Evolutionary conservation across 2,888 invertebrate species (phyloP), one percentile per base, ranked within the genome.

Genomic region (Agriopis marginaria): DNA sequence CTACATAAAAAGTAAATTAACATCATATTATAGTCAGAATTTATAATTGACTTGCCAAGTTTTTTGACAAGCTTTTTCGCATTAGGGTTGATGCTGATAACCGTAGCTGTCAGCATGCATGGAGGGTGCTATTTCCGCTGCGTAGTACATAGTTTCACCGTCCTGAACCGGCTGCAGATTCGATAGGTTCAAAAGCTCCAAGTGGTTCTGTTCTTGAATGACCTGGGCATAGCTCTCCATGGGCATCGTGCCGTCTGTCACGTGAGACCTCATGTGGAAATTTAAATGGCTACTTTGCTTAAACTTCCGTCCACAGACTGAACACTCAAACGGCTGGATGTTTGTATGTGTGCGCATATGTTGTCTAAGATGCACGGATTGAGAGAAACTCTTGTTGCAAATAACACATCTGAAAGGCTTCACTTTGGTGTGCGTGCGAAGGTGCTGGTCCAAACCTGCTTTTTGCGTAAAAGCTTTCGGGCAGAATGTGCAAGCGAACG

Each of bases 311-410:
- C 87, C 86, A 66, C 94, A 94, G 0, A 90, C 79, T 0, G 86
- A 82, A 73, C 94, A 94, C 75, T 88, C 89, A 72, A 94, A 94
- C 0, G 94, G 94, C 72, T 94, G 94, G 58, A 94, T 93, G 74
- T 93, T 94, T 0, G 94, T 94, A 73, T 94, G 94, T 0, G 93
- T 93, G 0, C 94, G 83, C 94, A 94, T 94, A 77, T 94, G 94
- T 76, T 94, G 94, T 1, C 90, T 83, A 47, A 94, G 82, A 70
- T 94, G 94, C 1, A 94, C 93, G 0, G 94, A 93, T 68, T 94
- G 94, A 0, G 94, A 93, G 75, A 94, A 94, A 58, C 90, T 87
- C 71, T 93, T 93, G 70, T 83, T 85, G 72, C 94, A 94, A 68
- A 94, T 88, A 0, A 94, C 89, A 75, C 94, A 94, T 68, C 88